phyloP scores from a whole-genome alignment of 2,888 invertebrate species.

The Agrenia bidenticulata region DNA sequence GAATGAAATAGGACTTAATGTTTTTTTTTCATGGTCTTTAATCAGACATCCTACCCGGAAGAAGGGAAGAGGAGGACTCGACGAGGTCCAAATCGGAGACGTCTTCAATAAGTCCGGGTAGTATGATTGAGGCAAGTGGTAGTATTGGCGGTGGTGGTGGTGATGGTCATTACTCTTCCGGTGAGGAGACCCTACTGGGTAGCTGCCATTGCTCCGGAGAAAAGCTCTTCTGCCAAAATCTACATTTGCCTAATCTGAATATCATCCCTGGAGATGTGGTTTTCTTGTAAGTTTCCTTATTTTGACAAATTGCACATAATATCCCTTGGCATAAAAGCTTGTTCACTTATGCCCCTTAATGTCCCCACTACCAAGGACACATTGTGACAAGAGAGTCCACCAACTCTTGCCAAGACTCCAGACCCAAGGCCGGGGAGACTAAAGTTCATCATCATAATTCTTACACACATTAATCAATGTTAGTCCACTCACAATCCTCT shows the following conservation, averaged over 20 bases:
- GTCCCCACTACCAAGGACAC: background rate
- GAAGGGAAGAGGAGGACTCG: background rate
- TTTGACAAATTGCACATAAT: conserved; percentile 6
- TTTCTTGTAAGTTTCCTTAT: conserved; percentile 44
- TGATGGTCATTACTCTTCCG: too few relatives aligned
- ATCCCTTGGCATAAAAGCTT: background rate
- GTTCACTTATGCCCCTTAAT: background rate
- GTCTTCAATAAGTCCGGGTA: too few relatives aligned
- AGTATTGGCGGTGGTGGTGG: too few relatives aligned
- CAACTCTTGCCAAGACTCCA: too few relatives aligned
- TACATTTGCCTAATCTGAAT: conserved; percentile 40
- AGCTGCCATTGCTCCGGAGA: conserved; percentile 44
- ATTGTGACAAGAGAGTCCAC: too few relatives aligned
- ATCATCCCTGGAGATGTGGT: conserved; percentile 45
- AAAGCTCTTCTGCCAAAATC: conserved; percentile 51
- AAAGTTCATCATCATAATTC: too few relatives aligned
- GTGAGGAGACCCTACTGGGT: background rate
- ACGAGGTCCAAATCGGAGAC: too few relatives aligned
- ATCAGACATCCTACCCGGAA: conserved; percentile 9
- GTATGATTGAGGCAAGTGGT: too few relatives aligned
- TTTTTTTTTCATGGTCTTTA: background rate
- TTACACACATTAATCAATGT: too few relatives aligned
- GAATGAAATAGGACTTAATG: too few relatives aligned
- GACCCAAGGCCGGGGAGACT: too few relatives aligned
- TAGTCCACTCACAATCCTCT: too few relatives aligned